Evolutionary conservation across 2,888 invertebrate species (phyloP), one percentile per base, ranked within the genome.

Genomic region (Dilophus febrilis): DNA sequence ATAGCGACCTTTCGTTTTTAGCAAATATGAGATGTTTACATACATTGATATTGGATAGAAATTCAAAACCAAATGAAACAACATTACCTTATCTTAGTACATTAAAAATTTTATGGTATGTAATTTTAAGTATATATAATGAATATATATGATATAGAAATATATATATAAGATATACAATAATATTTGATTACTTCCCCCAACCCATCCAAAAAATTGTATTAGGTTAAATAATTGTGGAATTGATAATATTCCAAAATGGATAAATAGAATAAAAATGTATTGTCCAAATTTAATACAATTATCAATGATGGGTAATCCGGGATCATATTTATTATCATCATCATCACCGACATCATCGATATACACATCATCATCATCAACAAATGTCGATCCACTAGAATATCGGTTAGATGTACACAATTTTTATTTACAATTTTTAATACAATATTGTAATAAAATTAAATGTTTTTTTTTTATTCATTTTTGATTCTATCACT

Each of bases 301-400:
- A 54, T 61, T 90, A 1, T 83, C 84, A 13, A 65, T 86, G 42
- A 84, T 90, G 86, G 86, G 86, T 16, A 90, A 90, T 59, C 72
- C 75, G 0, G 84, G 82, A 1, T 79, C 80, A 0, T 84, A 83
- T 0, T 80, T 78, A 47, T 77, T 76, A 51, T 68, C n/a, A n/a
- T n/a, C n/a, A n/a, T n/a, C n/a, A n/a, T n/a, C n/a, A n/a, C n/a
- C n/a, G n/a, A n/a, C n/a, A n/a, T n/a, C n/a, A n/a, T n/a, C n/a
- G n/a, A n/a, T n/a, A n/a, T n/a, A n/a, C n/a, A n/a, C n/a, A n/a
- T n/a, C n/a, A 81, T 41, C 80, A 77, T 48, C 77, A 79, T n/a
- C 48, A 48, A 19, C 41, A 37, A 13, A 40, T 42, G 37, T 26
- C 10, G 41, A 46, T 38, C 41, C 46, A 16, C 42, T 40, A 16